Percentiles rank a stretch among this genome's conserved stretches.
phyloP scores from a whole-genome alignment of 2,888 invertebrate genomes.

The Amiota mariae region DNA sequence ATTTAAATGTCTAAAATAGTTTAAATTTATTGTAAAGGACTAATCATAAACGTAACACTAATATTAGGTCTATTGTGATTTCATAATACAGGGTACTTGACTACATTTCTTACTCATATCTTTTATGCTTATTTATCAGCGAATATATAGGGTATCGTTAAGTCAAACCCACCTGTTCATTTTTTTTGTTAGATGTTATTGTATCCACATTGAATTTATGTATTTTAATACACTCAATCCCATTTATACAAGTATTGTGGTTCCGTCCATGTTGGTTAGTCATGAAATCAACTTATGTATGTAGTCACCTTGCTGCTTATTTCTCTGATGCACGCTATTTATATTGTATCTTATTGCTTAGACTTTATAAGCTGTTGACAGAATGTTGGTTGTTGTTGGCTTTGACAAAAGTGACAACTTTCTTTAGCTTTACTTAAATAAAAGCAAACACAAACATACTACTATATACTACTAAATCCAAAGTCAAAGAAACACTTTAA shows the following conservation, averaged over 20 bases:
- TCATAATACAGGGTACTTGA: too few species aligned
- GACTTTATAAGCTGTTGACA: constrained; percentile 5
- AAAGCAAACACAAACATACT: not conserved
- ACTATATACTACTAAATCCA: too few species aligned
- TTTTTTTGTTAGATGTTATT: not conserved
- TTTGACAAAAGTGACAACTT: not conserved
- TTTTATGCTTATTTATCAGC: too few species aligned
- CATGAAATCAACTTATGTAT: not conserved
- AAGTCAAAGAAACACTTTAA: too few species aligned
- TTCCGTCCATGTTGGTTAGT: not conserved
- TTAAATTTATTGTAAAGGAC: too few species aligned
- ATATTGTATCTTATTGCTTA: not conserved
- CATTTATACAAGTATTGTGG: constrained; percentile 2
- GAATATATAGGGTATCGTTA: too few species aligned
- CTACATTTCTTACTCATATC: too few species aligned
- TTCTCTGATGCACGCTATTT: too few species aligned
- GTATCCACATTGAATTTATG: constrained; percentile 8
- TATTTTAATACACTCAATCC: constrained; percentile 17
- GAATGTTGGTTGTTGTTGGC: not conserved
- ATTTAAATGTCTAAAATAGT: too few species aligned
- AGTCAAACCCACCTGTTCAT: too few species aligned
- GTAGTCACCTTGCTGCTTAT: not conserved
- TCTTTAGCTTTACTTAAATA: not conserved
- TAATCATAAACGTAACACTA: too few species aligned
- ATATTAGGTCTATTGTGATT: too few species aligned